Percentiles rank a stretch among this genome's conserved stretches.
phyloP scores from a whole-genome alignment of 2,113 vertebrate species.

The Sceloporus tristichus region DNA sequence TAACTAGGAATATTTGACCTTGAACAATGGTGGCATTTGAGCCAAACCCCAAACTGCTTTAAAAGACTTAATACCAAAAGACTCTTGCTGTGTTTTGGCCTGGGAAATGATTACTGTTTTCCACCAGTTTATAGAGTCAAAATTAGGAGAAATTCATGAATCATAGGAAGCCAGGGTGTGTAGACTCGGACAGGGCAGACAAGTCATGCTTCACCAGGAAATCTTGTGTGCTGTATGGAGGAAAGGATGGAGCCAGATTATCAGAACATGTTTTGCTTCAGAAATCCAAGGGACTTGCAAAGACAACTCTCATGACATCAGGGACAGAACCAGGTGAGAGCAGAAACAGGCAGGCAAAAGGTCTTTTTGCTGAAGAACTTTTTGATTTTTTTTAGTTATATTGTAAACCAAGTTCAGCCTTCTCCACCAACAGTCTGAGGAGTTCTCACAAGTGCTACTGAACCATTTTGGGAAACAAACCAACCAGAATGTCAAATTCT shows the following conservation, averaged over 20 bases:
- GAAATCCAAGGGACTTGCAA: not conserved
- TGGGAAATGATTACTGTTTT: conserved; percentile 21
- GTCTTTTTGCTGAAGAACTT: not conserved
- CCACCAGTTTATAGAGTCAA: conserved; percentile 11
- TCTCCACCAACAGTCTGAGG: not conserved
- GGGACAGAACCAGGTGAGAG: too few species aligned
- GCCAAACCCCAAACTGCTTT: not conserved
- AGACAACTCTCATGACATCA: conserved; percentile 1
- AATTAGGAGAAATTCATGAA: conserved; percentile 9
- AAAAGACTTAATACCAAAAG: not conserved
- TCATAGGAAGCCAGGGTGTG: conserved; percentile 11
- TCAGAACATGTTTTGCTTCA: not conserved
- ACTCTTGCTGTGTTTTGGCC: not conserved
- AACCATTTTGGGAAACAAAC: too few species aligned
- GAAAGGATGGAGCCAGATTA: not conserved
- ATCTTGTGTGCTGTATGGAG: not conserved
- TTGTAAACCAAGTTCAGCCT: not conserved
- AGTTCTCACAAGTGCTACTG: not conserved
- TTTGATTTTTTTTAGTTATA: not conserved
- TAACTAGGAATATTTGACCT: not conserved
- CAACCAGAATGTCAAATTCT: not conserved
- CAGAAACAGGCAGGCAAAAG: not conserved
- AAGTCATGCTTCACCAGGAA: not conserved
- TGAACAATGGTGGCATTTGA: conserved; percentile 6
- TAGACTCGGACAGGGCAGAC: not conserved